phyloP scores from a whole-genome alignment of 1,140 invertebrate species.

The Macrobrachium nipponense region DNA sequence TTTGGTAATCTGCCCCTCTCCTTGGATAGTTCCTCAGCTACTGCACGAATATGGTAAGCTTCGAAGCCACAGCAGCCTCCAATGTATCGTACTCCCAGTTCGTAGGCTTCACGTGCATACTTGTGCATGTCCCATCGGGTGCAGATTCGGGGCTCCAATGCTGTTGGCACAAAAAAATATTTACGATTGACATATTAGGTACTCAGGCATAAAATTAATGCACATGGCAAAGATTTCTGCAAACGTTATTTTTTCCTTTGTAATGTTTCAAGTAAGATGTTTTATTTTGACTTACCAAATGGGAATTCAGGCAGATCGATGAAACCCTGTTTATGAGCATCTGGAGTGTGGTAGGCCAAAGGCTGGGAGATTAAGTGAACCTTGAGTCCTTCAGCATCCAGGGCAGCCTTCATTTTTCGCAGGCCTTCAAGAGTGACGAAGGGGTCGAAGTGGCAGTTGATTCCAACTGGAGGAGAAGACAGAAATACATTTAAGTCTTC shows the following conservation, averaged over 20 bases:
- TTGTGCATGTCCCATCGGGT: slow-evolving; percentile 70
- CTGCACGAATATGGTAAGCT: slow-evolving; percentile 69
- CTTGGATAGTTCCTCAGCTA: slow-evolving; percentile 68
- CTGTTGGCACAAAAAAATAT: slow-evolving; percentile 56
- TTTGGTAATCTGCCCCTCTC: slow-evolving; percentile 66
- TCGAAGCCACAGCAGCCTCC: slow-evolving; percentile 70
- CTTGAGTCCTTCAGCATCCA: slow-evolving; percentile 66
- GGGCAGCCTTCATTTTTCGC: slow-evolving; percentile 68
- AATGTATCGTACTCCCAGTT: slow-evolving; percentile 69
- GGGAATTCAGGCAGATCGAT: slow-evolving; percentile 71
- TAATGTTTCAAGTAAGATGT: no score
- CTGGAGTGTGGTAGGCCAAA: slow-evolving; percentile 68
- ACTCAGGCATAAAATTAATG: no score
- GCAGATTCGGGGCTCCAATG: slow-evolving; percentile 68
- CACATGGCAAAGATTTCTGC: no score
- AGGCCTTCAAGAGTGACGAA: slow-evolving; percentile 67
- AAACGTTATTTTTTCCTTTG: no score
- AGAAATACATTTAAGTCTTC: not conserved
- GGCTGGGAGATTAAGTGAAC: slow-evolving; percentile 69
- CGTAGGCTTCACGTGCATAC: slow-evolving; percentile 69
- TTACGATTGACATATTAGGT: no score
- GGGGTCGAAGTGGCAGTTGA: slow-evolving; percentile 71
- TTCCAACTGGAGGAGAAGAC: slow-evolving; percentile 65
- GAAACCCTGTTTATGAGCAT: slow-evolving; percentile 69
- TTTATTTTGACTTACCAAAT: slow-evolving; percentile 66